Conservation (phyloP, 2,113 vertebrate genomes). For the Thalassoma bifasciatum region DNA sequence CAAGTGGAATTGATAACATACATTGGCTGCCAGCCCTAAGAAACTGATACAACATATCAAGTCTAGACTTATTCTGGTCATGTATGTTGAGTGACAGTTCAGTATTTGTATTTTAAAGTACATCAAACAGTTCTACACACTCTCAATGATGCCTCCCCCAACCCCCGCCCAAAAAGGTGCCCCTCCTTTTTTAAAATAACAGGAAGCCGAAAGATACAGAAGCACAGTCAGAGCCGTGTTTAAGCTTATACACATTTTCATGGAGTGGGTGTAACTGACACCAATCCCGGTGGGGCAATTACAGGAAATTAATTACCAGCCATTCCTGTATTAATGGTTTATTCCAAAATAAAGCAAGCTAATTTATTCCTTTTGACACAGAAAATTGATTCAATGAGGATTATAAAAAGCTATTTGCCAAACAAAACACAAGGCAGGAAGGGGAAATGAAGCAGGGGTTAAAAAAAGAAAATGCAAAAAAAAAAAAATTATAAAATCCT, state of each 20-base stretch:
- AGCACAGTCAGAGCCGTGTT: conserved; percentile 66
- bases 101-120: conserved; percentile 34
- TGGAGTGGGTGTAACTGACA: conserved; percentile 79
- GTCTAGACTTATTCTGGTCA: conserved; percentile 46
- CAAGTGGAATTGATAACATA: conserved; percentile 64
- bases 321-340: conserved; percentile 82
- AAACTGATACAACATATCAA: conserved; percentile 34
- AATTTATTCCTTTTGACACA: conserved; percentile 81
- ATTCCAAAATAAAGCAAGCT: conserved; percentile 82
- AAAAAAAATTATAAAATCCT: conserved; percentile 78
- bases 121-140: conserved; percentile 32
- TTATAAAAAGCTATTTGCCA: conserved; percentile 82
- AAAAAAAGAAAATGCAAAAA: conserved; percentile 80
- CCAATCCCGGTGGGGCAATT: conserved; percentile 83
- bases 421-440: conserved; percentile 75
- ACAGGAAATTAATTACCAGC: conserved; percentile 83
- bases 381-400: conserved; percentile 81
- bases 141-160: not conserved
- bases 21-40: conserved; percentile 37
- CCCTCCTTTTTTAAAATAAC: conserved; percentile 30
- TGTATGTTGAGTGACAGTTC: conserved; percentile 23
- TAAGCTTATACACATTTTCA: conserved; percentile 78
- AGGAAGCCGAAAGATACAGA: conserved; percentile 55
- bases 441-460: conserved; percentile 72
- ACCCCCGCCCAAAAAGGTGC: not conserved